Base-by-base conservation (phyloP, 1,140 invertebrate species). In the Tachypleus tridentatus region DNA sequence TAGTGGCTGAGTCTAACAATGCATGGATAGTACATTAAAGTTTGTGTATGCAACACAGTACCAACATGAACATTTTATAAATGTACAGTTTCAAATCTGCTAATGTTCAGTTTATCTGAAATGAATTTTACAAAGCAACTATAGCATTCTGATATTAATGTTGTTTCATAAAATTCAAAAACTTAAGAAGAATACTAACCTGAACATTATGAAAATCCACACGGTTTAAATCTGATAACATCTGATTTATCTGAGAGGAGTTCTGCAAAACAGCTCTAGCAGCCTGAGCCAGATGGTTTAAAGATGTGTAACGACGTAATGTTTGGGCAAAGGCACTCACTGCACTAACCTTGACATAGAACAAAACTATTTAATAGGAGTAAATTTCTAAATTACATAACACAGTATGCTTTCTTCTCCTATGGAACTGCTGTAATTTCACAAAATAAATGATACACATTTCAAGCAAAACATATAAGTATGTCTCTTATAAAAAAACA, bases 121-220 rank as follows among this genome's bases (percentile, higher is more conserved):
- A 54, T 54, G 8, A 9, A 29, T 48, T 48, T 48, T 11, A 10
- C 2, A 63, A 62, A n/a, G 9, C 11, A n/a, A 50, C 11, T 5
- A 10, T 3, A 62, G 4, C 47, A 51, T 6, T 11, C 6, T 65
- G 5, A 3, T 4, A 48, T 48, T 8, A 4, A 50, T 57, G 9
- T 9, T 49, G 29, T 57, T 6, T 48, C 9, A 58, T 9, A 50
- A 52, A 10, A 8, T 3, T 51, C 50, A 50, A 29, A 7, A 50
- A 63, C 4, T 8, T 7, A 49, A 9, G 58, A 29, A 29, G 29
- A 29, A 29, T 29, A 64, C 69, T 70, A 69, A 80, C 86, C 77
- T 96, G 93, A 4, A 98, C 93, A 81, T 97, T 96, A 73, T 92
- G 89, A 80, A 98, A 97, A 79, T 98, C 94, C 4, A 98, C 94